These are phyloP conservation scores for Hippopotamyrus pictus DNA, from an alignment of 2,797 vertebrate species.

Conservation along the genomic window DNA sequence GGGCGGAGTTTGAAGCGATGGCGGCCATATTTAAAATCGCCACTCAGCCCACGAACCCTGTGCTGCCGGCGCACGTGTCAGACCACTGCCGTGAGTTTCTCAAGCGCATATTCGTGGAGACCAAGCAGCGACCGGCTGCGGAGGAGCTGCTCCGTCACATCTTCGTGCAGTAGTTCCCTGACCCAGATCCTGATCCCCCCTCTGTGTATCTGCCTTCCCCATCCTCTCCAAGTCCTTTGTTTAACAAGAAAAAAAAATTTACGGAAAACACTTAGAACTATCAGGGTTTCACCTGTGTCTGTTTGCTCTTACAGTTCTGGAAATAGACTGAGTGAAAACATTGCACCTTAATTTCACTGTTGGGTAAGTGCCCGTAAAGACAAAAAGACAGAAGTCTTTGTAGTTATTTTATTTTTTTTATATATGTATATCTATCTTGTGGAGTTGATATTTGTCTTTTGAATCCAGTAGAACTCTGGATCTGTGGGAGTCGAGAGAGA, in stretches of 20 bases:
- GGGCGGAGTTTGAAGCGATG: conserved; percentile 98
- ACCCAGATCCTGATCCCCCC: conserved; percentile 9
- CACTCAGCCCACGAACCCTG: conserved; percentile 94
- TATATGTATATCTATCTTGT: conserved; percentile 21
- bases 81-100: conserved; percentile 94
- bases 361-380: conserved; percentile 69
- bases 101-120: conserved; percentile 91
- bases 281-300: conserved; percentile 12
- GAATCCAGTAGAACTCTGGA: conserved; percentile 30
- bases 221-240: neutral
- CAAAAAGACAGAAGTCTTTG: conserved; percentile 36
- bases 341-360: conserved; percentile 77
- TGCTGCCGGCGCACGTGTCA: conserved; percentile 85
- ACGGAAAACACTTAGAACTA: conserved; percentile 14
- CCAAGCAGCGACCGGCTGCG: conserved; percentile 85
- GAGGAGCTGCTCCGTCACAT: conserved; percentile 92
- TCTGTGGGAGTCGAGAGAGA: conserved; percentile 37
- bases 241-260: neutral
- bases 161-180: conserved; percentile 83
- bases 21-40: conserved; percentile 99
- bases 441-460: conserved; percentile 31
- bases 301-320: conserved; percentile 13
- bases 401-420: conserved; percentile 3
- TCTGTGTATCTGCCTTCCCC: neutral
- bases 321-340: conserved; percentile 40